These are phyloP conservation scores for Apeltes quadracus DNA, from an alignment of 2,113 vertebrate species.

Conservation along the genomic window DNA sequence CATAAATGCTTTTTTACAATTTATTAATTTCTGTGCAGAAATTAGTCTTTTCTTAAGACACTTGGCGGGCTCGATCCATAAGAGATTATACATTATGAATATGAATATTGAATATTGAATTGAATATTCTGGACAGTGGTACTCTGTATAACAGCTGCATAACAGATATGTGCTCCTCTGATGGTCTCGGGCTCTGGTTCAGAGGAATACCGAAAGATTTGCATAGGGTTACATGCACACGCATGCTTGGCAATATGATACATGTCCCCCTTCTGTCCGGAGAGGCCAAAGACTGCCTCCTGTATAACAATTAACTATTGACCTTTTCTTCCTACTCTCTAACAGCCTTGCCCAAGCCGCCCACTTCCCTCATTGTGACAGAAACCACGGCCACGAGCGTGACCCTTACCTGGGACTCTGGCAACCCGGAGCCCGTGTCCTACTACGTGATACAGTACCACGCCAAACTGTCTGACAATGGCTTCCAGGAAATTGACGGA, in stretches of 20 bases:
- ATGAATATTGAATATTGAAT: too few relatives aligned
- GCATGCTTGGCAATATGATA: conserved; percentile 9
- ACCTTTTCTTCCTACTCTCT: conserved; percentile 10
- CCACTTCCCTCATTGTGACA: conserved; percentile 89
- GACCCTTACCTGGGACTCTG: conserved; percentile 96
- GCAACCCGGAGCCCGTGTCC: conserved; percentile 91
- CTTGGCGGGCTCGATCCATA: background rate
- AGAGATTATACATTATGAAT: background rate
- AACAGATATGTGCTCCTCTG: background rate
- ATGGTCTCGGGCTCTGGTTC: background rate
- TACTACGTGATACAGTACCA: conserved; percentile 97
- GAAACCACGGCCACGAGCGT: conserved; percentile 98
- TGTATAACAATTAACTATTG: conserved; percentile 22
- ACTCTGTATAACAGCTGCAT: background rate
- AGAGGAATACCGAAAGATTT: background rate
- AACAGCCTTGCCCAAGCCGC: conserved; percentile 92
- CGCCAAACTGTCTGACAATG: conserved; percentile 78
- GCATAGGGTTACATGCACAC: background rate
- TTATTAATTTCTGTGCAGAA: background rate
- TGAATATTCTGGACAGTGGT: too few relatives aligned
- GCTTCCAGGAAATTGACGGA: conserved; percentile 95
- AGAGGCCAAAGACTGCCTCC: background rate
- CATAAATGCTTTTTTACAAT: background rate
- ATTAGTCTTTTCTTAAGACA: background rate
- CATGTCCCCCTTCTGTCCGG: background rate